Conservation (phyloP, 2,113 vertebrate genomes). For the Ctenodactylus gundi region DNA sequence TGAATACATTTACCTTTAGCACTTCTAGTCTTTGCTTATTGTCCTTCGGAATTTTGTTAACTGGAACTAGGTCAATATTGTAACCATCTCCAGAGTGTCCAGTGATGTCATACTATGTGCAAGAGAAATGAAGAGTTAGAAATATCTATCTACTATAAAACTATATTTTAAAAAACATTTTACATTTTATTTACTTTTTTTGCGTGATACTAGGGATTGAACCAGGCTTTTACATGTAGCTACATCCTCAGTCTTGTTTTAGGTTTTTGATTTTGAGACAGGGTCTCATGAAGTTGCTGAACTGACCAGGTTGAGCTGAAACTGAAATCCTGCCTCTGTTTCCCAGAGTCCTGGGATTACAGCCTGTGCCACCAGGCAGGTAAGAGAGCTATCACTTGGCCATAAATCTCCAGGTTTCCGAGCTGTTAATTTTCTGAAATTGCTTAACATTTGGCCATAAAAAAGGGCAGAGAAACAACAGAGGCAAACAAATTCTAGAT, state of each 20-base stretch:
- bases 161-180: no score
- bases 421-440: neutral
- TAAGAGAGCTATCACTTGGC: neutral
- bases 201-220: no score
- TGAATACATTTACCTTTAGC: slow-evolving; percentile 89
- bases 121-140: slow-evolving; percentile 73
- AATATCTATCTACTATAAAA: neutral
- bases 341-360: no score
- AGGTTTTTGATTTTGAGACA: no score
- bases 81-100: slow-evolving; percentile 96
- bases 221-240: no score
- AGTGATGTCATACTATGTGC: slow-evolving; percentile 91
- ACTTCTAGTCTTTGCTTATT: slow-evolving; percentile 96
- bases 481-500: neutral
- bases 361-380: no score
- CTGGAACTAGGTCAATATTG: slow-evolving; percentile 89
- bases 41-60: slow-evolving; percentile 91
- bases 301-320: no score
- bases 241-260: no score
- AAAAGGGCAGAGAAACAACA: neutral
- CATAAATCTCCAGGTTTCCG: neutral
- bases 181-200: no score
- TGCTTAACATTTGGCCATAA: neutral
- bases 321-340: no score
- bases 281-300: no score